Percentiles rank a stretch among this genome's conserved stretches.
phyloP scores from a whole-genome alignment of 2,888 invertebrate genomes.

The Himalopsyche anomala region DNA sequence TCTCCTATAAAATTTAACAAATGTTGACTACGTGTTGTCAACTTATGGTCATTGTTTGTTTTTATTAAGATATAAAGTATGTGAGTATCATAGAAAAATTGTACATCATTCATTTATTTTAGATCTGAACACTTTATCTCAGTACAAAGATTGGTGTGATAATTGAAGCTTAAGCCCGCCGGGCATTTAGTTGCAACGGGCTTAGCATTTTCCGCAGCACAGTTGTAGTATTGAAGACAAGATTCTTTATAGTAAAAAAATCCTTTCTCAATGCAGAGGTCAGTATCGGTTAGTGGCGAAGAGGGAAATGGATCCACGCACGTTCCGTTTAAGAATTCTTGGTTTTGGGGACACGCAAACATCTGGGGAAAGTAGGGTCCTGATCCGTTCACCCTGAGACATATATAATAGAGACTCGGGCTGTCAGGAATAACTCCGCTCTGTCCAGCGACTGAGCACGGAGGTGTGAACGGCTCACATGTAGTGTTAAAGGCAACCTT shows the following conservation, averaged over 20 bases:
- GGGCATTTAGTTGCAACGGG: not conserved
- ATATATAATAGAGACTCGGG: conserved; percentile 55
- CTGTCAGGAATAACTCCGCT: conserved; percentile 48
- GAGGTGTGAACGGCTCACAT: conserved; percentile 18
- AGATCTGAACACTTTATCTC: not conserved
- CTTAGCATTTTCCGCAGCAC: not conserved
- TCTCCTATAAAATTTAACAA: no score
- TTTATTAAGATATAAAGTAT: no score
- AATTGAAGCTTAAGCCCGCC: not conserved
- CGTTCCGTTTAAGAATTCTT: not conserved
- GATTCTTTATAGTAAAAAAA: not conserved
- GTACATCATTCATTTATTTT: no score
- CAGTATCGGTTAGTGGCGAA: not conserved
- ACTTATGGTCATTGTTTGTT: no score
- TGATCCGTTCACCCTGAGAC: not conserved
- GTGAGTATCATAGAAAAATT: no score
- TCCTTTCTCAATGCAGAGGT: conserved; percentile 20
- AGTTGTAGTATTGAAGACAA: conserved; percentile 38
- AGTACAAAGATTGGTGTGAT: not conserved
- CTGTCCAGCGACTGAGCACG: conserved; percentile 40
- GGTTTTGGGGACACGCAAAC: conserved; percentile 41
- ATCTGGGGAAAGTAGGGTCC: not conserved
- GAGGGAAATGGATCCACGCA: not conserved
- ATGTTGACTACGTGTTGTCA: no score
- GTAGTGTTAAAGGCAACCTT: not conserved